These are phyloP conservation scores for Gallinago solitaria DNA, from an alignment of 2,797 vertebrate species.

Conservation along the genomic window DNA sequence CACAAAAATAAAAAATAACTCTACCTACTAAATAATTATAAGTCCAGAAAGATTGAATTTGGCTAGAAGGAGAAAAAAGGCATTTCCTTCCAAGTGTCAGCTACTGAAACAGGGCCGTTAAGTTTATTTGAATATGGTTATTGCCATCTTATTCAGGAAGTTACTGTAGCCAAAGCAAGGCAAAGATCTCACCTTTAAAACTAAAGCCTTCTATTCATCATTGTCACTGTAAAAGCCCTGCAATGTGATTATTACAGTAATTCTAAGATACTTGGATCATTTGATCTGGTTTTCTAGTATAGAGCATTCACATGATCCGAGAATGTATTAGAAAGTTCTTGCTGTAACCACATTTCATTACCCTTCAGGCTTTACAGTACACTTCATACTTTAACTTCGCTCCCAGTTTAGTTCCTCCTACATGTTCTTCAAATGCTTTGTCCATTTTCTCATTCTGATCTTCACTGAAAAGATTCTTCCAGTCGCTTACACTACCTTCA, in stretches of 20 bases:
- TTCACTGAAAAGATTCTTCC: constrained; percentile 82
- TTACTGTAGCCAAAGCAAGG: neutral
- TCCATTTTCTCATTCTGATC: constrained; percentile 85
- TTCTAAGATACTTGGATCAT: neutral
- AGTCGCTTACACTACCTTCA: constrained; percentile 83
- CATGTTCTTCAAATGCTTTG: constrained; percentile 72
- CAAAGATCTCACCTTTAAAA: neutral
- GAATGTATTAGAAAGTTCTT: neutral
- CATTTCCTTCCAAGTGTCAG: neutral
- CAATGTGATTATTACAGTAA: neutral
- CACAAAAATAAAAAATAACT: neutral
- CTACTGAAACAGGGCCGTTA: neutral
- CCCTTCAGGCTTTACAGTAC: constrained; percentile 74
- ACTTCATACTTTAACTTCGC: constrained; percentile 77
- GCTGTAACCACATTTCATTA: neutral
- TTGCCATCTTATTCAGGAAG: neutral
- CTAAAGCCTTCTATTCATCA: neutral
- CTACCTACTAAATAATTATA: neutral
- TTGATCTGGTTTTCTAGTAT: neutral
- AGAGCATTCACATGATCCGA: neutral
- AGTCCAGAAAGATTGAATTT: neutral
- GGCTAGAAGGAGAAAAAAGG: neutral
- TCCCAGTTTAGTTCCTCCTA: constrained; percentile 79
- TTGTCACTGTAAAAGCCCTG: neutral
- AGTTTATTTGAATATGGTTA: neutral